phyloP scores from a whole-genome alignment of 2,113 vertebrate species.

The Atlantisia rogersi region DNA sequence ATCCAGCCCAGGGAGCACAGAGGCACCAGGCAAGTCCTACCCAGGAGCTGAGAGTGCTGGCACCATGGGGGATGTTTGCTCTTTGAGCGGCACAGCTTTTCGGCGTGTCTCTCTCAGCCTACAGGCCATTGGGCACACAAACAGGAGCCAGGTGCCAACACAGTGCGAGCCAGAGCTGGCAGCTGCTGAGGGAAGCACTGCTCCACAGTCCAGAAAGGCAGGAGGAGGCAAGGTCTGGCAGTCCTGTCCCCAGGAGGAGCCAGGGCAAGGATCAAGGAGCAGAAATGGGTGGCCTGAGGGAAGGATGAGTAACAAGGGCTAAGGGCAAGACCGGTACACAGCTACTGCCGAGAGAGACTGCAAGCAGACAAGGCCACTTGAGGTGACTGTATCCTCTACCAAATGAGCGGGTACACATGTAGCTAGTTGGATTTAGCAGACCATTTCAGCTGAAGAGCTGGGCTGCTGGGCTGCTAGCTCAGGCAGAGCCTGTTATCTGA shows the following conservation, averaged over 20 bases:
- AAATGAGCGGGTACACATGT: neutral
- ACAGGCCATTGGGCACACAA: neutral
- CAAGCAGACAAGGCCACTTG: fast-evolving
- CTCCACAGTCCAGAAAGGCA: neutral
- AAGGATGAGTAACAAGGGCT: neutral
- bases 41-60: fast-evolving
- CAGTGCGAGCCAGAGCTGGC: neutral
- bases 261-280: neutral
- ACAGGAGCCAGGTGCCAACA: fast-evolving
- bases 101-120: neutral
- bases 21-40: neutral
- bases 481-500: neutral
- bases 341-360: neutral
- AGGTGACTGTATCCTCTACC: neutral
- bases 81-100: neutral
- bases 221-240: neutral
- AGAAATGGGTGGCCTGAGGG: neutral
- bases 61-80: neutral
- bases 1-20: neutral
- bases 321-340: neutral
- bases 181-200: neutral
- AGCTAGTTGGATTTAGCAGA: neutral
- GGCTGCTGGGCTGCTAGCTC: neutral
- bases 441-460: neutral
- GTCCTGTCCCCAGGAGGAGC: neutral